Conservation (phyloP, 2,888 invertebrate genomes). For the Sabatieria punctata region DNA sequence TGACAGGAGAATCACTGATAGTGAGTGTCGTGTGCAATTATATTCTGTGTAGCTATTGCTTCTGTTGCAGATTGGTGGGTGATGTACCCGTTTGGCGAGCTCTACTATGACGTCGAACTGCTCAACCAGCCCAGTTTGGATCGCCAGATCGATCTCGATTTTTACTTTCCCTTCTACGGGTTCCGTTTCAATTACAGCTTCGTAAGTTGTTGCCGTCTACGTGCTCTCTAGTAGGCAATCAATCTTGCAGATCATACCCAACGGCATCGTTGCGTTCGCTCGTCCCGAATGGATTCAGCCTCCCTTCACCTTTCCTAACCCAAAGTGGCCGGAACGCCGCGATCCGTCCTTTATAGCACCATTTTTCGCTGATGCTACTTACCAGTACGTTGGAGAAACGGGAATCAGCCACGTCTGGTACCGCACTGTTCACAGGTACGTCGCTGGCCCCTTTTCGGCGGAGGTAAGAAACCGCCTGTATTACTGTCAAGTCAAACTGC, state of each 20-base stretch:
- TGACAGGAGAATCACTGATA: not conserved
- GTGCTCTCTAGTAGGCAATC: not conserved
- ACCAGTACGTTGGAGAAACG: constrained; percentile 22
- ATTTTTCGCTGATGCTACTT: constrained; percentile 19
- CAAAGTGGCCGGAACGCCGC: constrained; percentile 17
- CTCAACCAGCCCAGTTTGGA: not conserved
- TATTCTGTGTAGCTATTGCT: not conserved
- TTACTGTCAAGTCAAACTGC: too few relatives aligned
- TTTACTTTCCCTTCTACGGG: constrained; percentile 74
- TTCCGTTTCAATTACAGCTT: constrained; percentile 77
- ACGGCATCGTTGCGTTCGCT: constrained; percentile 21
- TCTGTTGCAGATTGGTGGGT: not conserved
- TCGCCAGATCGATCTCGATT: constrained; percentile 44
- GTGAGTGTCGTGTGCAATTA: not conserved
- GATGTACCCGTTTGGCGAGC: constrained; percentile 5
- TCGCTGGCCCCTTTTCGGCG: too few relatives aligned
- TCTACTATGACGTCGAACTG: not conserved
- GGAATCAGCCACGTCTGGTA: constrained; percentile 21
- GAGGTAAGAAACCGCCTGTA: too few relatives aligned
- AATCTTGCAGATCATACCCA: constrained; percentile 17
- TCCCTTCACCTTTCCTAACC: constrained; percentile 21
- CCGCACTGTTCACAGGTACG: constrained; percentile 13
- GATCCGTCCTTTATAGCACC: constrained; percentile 18
- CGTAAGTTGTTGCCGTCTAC: constrained; percentile 38
- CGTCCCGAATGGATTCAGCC: constrained; percentile 19